Percentiles rank a stretch among this genome's conserved stretches.
Conservation (phyloP, 2,888 invertebrate species). For the Plebejus argus region DNA sequence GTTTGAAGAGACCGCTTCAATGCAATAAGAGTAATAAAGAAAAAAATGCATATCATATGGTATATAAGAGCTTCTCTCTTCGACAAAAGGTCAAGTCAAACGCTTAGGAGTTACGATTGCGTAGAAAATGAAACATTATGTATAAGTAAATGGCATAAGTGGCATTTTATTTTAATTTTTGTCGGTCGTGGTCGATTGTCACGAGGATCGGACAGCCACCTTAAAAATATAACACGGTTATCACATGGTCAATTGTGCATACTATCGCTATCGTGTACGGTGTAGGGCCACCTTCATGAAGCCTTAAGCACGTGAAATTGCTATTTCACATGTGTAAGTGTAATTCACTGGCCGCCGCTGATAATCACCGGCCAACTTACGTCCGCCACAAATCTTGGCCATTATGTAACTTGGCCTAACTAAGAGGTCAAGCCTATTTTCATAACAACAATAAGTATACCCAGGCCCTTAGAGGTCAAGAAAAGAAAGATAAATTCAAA, state of each 20-base stretch:
- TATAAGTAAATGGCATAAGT: too few relatives aligned
- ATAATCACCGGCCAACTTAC: conserved; percentile 10
- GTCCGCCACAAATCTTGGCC: conserved; percentile 3
- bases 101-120: too few relatives aligned
- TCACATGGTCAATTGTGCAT: not conserved
- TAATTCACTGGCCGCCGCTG: not conserved
- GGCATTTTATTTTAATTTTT: too few relatives aligned
- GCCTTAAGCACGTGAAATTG: not conserved
- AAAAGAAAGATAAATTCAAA: not conserved
- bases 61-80: too few relatives aligned
- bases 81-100: too few relatives aligned
- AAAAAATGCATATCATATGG: too few relatives aligned
- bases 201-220: too few relatives aligned
- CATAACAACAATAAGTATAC: not conserved
- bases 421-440: not conserved
- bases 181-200: too few relatives aligned
- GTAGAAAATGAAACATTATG: too few relatives aligned
- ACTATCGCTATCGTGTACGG: not conserved
- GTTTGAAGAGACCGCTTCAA: not conserved
- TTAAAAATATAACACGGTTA: not conserved
- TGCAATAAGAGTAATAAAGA: not conserved
- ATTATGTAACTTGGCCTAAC: not conserved
- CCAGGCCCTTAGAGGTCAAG: not conserved
- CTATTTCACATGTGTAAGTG: conserved; percentile 7
- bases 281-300: not conserved